A percentile compares a stretch with the other conserved stretches of the same genome.
phyloP scores from a whole-genome alignment of 2,113 vertebrate species.

The Entomyzon cyanotis region DNA sequence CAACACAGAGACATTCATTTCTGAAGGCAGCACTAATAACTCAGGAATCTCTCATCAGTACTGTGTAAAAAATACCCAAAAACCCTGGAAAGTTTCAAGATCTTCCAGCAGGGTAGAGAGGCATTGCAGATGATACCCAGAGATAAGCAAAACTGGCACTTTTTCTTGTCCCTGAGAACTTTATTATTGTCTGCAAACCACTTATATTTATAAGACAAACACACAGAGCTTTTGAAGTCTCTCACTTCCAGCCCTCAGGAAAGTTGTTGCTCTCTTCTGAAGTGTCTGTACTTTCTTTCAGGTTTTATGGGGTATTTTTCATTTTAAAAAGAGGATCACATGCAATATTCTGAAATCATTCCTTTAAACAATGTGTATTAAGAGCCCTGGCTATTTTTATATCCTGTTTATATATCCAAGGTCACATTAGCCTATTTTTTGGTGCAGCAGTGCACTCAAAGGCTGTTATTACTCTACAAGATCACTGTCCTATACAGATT shows the following conservation, averaged over 20 bases:
- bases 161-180: background rate
- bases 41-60: accelerated
- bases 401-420: background rate
- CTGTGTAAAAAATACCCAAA: accelerated
- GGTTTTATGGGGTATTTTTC: background rate
- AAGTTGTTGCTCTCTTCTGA: background rate
- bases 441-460: background rate
- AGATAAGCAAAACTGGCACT: background rate
- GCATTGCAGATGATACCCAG: background rate
- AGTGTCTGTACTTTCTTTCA: background rate
- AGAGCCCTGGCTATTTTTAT: background rate
- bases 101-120: background rate
- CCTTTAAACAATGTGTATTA: background rate
- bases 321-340: background rate
- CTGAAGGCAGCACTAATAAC: background rate
- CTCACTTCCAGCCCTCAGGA: background rate
- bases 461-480: background rate
- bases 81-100: background rate
- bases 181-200: background rate
- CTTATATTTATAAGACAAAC: background rate
- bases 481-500: background rate
- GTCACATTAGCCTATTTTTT: background rate
- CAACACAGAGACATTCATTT: background rate
- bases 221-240: background rate
- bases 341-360: background rate